phyloP scores from a whole-genome alignment of 1,140 invertebrate genomes.

The Bombus fervidus region DNA sequence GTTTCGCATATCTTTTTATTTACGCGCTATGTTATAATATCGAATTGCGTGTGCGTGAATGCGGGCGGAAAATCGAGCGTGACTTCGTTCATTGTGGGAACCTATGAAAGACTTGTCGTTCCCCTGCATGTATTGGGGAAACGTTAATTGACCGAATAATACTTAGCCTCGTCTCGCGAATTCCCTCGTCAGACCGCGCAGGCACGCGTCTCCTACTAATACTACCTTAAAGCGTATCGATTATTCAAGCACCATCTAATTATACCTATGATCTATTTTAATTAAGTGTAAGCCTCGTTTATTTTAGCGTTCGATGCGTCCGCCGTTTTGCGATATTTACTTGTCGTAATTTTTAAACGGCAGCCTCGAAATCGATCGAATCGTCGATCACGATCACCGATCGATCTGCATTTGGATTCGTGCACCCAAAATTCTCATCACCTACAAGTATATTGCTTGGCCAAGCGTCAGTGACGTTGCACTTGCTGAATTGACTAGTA shows the following conservation, averaged over 20 bases:
- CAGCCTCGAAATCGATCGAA: constrained; percentile 61
- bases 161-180: constrained; percentile 36
- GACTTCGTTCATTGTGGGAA: neutral
- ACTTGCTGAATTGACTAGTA: constrained; percentile 76
- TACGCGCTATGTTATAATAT: neutral
- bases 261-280: constrained; percentile 66
- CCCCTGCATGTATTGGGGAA: constrained; percentile 3
- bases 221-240: constrained; percentile 75
- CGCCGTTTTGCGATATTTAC: constrained; percentile 34
- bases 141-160: constrained; percentile 52
- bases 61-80: neutral
- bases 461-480: constrained; percentile 73
- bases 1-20: neutral
- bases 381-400: constrained; percentile 44
- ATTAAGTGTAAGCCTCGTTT: constrained; percentile 69
- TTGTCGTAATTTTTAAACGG: constrained; percentile 33
- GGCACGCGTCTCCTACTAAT: constrained; percentile 58
- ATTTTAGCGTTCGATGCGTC: constrained; percentile 22
- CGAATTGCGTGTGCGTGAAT: neutral
- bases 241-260: constrained; percentile 78
- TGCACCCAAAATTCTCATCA: neutral
- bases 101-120: constrained; percentile 34
- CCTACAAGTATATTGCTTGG: constrained; percentile 71
- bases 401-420: neutral
- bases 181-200: constrained; percentile 46